Evolutionary conservation across 2,888 invertebrate species (phyloP).

Genomic region (Archips xylosteana): DNA sequence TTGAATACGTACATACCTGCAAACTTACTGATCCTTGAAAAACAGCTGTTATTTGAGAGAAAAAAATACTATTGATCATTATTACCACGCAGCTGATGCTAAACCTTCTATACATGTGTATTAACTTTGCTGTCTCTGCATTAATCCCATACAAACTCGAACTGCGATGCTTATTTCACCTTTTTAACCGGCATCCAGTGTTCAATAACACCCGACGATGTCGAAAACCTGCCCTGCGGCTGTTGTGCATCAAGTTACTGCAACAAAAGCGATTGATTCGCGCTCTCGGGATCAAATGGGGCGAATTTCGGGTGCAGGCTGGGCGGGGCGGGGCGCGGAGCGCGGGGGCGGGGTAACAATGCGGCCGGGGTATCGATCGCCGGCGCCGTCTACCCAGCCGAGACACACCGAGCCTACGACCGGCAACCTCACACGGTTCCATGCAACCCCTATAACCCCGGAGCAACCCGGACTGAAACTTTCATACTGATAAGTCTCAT

Average conservation of each 20-base stretch:
- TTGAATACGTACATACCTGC: constrained; percentile 14
- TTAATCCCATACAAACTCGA: constrained; percentile 18
- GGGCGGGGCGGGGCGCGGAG: constrained; percentile 60
- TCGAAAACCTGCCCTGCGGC: constrained; percentile 47
- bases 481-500: constrained; percentile 54
- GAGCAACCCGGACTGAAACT: constrained; percentile 67
- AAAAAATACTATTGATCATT: constrained; percentile 13
- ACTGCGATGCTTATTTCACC: constrained; percentile 21
- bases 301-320: constrained; percentile 78
- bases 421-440: constrained; percentile 60
- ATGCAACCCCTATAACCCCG: constrained; percentile 64
- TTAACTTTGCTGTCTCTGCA: constrained; percentile 9
- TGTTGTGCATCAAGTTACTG: constrained; percentile 72
- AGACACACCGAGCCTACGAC: constrained; percentile 70
- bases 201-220: constrained; percentile 30
- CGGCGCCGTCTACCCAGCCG: constrained; percentile 63
- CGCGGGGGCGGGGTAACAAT: constrained; percentile 75
- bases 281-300: constrained; percentile 79
- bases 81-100: constrained; percentile 14
- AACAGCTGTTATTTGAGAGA: constrained; percentile 28
- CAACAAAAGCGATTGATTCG: constrained; percentile 83
- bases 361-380: constrained; percentile 82
- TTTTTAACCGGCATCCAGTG: constrained; percentile 20
- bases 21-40: constrained; percentile 6
- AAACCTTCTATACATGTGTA: constrained; percentile 15